Conservation (phyloP, 2,113 vertebrate genomes). For the Myotis yumanensis region DNA sequence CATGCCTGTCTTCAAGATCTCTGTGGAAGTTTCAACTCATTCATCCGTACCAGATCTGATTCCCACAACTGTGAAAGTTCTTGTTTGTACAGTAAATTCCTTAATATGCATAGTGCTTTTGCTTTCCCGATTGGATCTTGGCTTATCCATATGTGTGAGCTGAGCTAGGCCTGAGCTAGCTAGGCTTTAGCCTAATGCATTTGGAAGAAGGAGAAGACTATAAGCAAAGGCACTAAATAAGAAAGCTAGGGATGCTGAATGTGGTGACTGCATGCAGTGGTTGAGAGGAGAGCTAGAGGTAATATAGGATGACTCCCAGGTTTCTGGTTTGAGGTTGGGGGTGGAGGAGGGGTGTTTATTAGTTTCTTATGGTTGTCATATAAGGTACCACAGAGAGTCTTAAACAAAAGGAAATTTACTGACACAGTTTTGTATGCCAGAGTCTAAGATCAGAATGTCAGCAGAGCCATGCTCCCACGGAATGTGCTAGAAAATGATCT, state of each 20-base stretch:
- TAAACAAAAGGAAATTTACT: not conserved
- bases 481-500: not conserved
- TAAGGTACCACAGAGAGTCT: not conserved
- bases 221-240: not conserved
- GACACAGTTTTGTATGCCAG: not conserved
- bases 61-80: not conserved
- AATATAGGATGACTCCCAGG: too few species aligned
- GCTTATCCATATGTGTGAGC: not conserved
- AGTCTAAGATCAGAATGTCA: not conserved
- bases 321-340: too few species aligned
- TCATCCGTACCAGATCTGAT: not conserved
- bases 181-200: not conserved
- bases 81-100: not conserved
- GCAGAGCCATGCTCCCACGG: not conserved
- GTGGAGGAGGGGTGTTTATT: accelerated
- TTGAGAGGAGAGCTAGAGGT: not conserved
- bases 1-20: not conserved
- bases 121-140: not conserved
- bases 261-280: accelerated
- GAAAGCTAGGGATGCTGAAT: not conserved
- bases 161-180: not conserved
- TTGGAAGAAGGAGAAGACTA: not conserved
- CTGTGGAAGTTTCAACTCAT: not conserved
- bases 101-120: not conserved
- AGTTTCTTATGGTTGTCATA: not conserved